Conservation (phyloP, 2,797 vertebrate genomes). For the Ctenopoma kingsleyae region DNA sequence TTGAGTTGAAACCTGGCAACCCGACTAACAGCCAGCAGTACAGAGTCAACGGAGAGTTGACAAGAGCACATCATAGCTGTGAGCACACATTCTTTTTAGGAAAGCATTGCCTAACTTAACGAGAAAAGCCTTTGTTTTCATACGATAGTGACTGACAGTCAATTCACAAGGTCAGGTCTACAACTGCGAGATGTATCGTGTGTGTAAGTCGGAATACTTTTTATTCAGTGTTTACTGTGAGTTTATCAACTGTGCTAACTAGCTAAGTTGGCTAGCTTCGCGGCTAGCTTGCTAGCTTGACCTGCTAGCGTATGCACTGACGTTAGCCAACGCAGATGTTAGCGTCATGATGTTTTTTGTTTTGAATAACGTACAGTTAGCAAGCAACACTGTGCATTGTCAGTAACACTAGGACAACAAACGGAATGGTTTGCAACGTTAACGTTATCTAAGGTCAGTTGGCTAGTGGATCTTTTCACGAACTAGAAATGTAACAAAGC, state of each 20-base stretch:
- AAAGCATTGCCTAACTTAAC: constrained; percentile 24
- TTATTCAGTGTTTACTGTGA: constrained; percentile 54
- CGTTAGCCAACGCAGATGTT: constrained; percentile 65
- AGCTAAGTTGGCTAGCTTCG: constrained; percentile 66
- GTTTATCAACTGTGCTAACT: constrained; percentile 65
- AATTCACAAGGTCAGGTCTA: background rate
- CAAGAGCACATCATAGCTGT: constrained; percentile 47
- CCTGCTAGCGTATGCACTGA: constrained; percentile 65
- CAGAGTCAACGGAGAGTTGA: constrained; percentile 59
- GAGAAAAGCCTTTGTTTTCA: background rate
- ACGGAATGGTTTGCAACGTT: background rate
- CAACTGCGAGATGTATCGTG: background rate
- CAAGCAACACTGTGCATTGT: constrained; percentile 4
- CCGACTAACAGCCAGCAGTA: constrained; percentile 29
- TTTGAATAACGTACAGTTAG: constrained; percentile 56
- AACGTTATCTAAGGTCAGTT: constrained; percentile 25
- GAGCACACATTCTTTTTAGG: constrained; percentile 42
- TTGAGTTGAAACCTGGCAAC: constrained; percentile 73
- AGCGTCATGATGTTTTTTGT: constrained; percentile 67
- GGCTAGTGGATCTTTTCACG: constrained; percentile 3
- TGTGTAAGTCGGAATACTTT: constrained; percentile 66
- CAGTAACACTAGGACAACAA: background rate
- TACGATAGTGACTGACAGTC: constrained; percentile 3
- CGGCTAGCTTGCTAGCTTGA: constrained; percentile 69
- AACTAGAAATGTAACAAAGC: constrained; percentile 33